phyloP scores from a whole-genome alignment of 2,113 vertebrate species.

The Eleginops maclovinus region DNA sequence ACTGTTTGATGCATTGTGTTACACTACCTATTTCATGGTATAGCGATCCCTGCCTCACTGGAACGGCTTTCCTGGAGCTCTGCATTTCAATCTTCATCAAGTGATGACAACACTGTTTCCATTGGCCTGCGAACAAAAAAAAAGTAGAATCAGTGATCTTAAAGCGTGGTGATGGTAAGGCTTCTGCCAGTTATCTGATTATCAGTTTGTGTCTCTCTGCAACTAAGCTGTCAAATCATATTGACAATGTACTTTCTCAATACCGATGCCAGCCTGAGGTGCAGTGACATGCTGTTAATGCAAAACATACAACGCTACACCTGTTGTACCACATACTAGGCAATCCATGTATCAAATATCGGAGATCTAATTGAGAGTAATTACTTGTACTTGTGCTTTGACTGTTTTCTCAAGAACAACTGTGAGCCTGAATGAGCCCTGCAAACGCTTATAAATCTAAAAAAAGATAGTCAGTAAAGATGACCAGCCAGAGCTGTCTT shows the following conservation, averaged over 20 bases:
- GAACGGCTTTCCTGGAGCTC: conserved; percentile 72
- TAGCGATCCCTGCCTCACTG: conserved; percentile 87
- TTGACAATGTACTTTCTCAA: background rate
- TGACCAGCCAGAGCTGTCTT: no score
- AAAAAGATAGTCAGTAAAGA: no score
- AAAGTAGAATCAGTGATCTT: background rate
- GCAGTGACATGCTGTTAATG: background rate
- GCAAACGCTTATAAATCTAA: no score
- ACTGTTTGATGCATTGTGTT: background rate
- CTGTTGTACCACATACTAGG: background rate
- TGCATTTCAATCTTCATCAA: conserved; percentile 87
- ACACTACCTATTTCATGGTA: conserved; percentile 90
- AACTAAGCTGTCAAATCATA: background rate
- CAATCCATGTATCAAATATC: no score
- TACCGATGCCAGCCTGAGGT: background rate
- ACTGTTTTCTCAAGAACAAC: no score
- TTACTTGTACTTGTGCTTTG: no score
- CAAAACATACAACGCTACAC: background rate
- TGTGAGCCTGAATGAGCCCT: no score
- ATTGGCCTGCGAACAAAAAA: conserved; percentile 79
- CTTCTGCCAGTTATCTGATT: background rate
- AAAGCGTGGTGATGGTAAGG: background rate
- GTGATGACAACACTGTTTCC: conserved; percentile 89
- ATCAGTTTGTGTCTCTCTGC: background rate
- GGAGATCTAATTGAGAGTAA: no score